Percentiles rank a stretch among this genome's conserved stretches.
Evolutionary conservation across 1,140 invertebrate genomes (phyloP).

Genomic region (Leptinotarsa texana): DNA sequence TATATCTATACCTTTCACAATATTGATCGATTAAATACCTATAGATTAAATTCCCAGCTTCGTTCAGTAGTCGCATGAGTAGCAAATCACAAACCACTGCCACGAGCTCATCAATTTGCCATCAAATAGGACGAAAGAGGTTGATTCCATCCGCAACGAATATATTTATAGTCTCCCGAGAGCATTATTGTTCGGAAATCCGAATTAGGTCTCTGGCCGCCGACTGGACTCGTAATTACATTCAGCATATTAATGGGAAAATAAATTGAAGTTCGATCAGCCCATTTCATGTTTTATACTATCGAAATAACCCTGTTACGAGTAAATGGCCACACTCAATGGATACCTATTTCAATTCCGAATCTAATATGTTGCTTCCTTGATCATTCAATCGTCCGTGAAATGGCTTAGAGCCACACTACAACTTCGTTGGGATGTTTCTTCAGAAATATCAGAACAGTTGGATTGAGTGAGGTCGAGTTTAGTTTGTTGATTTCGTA

Average conservation of each 20-base stretch:
- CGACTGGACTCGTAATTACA: constrained; percentile 46
- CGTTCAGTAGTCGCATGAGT: too few relatives aligned
- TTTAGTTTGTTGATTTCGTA: too few relatives aligned
- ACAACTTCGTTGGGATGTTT: not conserved
- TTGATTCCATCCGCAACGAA: constrained; percentile 14
- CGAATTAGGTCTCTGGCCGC: constrained; percentile 30
- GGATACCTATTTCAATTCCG: constrained; percentile 12
- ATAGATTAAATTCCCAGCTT: too few relatives aligned
- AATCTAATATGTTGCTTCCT: constrained; percentile 11
- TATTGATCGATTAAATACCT: too few relatives aligned
- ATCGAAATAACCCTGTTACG: constrained; percentile 36
- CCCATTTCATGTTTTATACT: constrained; percentile 45
- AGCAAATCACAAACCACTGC: not conserved
- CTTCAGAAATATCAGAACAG: too few relatives aligned
- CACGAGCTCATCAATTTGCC: not conserved
- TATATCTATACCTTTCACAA: too few relatives aligned
- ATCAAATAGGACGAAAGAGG: constrained; percentile 9
- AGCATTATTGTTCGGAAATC: constrained; percentile 18
- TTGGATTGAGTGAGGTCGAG: too few relatives aligned
- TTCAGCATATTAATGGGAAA: constrained; percentile 51
- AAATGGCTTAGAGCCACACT: not conserved
- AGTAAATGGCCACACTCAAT: constrained; percentile 7
- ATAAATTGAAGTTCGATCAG: constrained; percentile 50
- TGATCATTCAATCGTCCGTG: constrained; percentile 11
- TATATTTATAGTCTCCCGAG: constrained; percentile 6